Evolutionary conservation across 2,888 invertebrate genomes (phyloP), one percentile per base, ranked within the genome.

Genomic region (Metacarcinus magister): DNA sequence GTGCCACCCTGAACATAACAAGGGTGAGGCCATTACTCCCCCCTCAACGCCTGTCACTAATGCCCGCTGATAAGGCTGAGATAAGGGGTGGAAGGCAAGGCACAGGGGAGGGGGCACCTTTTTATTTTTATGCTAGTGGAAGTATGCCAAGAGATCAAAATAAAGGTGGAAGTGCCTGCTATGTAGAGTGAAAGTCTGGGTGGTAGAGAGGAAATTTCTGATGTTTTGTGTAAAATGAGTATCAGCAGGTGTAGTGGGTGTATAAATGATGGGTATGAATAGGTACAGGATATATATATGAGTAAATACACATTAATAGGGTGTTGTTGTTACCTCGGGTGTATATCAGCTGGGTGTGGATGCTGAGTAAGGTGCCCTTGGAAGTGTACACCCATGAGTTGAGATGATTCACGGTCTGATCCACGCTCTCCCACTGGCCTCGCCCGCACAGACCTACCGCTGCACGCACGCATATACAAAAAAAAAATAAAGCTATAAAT

Each of bases 311-410:
- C 39, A 39, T 39, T 39, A 39, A 39, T 39, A 39, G 39, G 1
- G 60, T 60, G 23, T 23, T 8, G 1, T 43, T 43, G 28, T 93
- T 96, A 96, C 96, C 96, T 96, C 23, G 23, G 44, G 54, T 46
- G 92, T 94, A 96, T 43, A 94, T 28, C 23, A 92, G 87, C 13
- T 87, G 92, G 44, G 94, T 96, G 82, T 96, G 94, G 32, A 96
- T 19, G 48, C 48, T 96, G 43, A 96, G 46, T 4, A 96, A 39
- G 16, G 46, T 67, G 16, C 75, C 94, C 43, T 94, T 92, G 0
- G 94, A 96, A 39, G 94, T 94, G 28, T 32, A 48, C 19, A 92
- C n/a, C 96, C 96, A 96, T n/a, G 96, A 75, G 82, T 94, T 96
- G 28, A 96, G 92, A 10, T 94, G 91, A 10, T 46, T 60, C n/a